Evolutionary conservation across 1,140 invertebrate species (phyloP), one percentile per base, ranked within the genome.

Genomic region (Hyphantria cunea): DNA sequence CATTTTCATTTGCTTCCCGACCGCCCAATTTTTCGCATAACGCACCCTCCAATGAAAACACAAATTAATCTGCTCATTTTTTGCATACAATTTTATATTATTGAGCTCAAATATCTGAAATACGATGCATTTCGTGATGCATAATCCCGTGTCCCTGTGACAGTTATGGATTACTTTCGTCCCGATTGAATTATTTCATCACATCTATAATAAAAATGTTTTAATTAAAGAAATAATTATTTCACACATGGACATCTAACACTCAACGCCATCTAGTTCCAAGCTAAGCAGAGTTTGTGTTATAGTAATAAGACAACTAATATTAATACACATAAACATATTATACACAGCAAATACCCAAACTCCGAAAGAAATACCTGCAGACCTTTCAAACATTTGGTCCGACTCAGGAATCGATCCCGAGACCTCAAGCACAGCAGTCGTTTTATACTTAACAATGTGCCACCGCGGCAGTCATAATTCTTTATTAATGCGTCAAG

Each of bases 41-140:
- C 84, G 87, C 78, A 86, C 80, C 76, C 72, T 74, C 80, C 85
- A 78, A 90, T 89, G 82, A 82, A 89, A 86, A 89, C 74, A 82
- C 76, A 89, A 90, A 90, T 90, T 90, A 90, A 90, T 89, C 85
- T 87, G 73, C 86, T 89, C 85, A 90, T 90, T 90, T 89, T 74
- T 89, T 89, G 81, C 80, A 83, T 86, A 79, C 82, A 88, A 88
- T 88, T 90, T 89, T 83, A 87, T 85, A 89, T 89, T 72, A 90
- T 86, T 87, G 78, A 73, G 77, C 73, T 70, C 80, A 83, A 83
- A 85, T 86, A 86, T 85, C 85, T 74, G 79, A 79, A 39, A 68
- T 67, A 72, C 78, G 74, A 78, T 82, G 80, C 80, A 80, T 82
- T 87, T 81, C 78, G 60, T 67, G 70, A 75, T 73, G 55, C 74